Percentiles rank a stretch among this genome's conserved stretches.
Evolutionary conservation across 2,797 vertebrate genomes (phyloP).

Genomic region (Rachycentron canadum): DNA sequence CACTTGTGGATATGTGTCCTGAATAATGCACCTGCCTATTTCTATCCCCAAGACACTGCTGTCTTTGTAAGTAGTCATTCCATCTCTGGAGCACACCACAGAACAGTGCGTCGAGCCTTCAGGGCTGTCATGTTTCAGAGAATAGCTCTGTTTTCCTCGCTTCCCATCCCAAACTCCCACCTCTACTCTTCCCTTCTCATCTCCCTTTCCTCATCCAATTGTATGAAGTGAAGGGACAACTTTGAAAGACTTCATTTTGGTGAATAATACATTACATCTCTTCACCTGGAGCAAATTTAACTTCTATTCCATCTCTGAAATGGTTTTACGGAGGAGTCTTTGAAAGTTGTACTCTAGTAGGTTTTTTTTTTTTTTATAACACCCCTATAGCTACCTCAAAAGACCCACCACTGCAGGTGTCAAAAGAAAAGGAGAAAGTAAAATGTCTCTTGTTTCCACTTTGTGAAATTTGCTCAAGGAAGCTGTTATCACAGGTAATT

Average conservation of each 20-base stretch:
- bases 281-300: slow-evolving; percentile 69
- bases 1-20: slow-evolving; percentile 27
- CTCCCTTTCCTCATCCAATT: slow-evolving; percentile 31
- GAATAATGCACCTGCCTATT: slow-evolving; percentile 32
- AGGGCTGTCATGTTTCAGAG: slow-evolving; percentile 59
- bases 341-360: slow-evolving; percentile 48
- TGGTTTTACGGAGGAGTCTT: slow-evolving; percentile 53
- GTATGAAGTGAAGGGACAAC: slow-evolving; percentile 45
- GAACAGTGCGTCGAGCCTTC: slow-evolving; percentile 21
- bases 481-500: slow-evolving; percentile 21
- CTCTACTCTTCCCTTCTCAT: slow-evolving; percentile 10
- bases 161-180: slow-evolving; percentile 35
- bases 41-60: slow-evolving; percentile 26
- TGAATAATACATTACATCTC: slow-evolving; percentile 71
- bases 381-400: slow-evolving; percentile 23
- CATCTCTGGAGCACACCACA: slow-evolving; percentile 26
- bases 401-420: slow-evolving; percentile 27
- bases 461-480: slow-evolving; percentile 36
- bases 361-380: slow-evolving; percentile 5
- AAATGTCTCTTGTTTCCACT: slow-evolving; percentile 45
- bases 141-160: slow-evolving; percentile 50
- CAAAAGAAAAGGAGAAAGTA: slow-evolving; percentile 16
- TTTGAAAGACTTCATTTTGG: slow-evolving; percentile 60
- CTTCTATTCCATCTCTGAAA: slow-evolving; percentile 56
- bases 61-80: slow-evolving; percentile 40